These are phyloP conservation scores for Turnix velox DNA, from an alignment of 2,113 vertebrate species.

Conservation along the genomic window DNA sequence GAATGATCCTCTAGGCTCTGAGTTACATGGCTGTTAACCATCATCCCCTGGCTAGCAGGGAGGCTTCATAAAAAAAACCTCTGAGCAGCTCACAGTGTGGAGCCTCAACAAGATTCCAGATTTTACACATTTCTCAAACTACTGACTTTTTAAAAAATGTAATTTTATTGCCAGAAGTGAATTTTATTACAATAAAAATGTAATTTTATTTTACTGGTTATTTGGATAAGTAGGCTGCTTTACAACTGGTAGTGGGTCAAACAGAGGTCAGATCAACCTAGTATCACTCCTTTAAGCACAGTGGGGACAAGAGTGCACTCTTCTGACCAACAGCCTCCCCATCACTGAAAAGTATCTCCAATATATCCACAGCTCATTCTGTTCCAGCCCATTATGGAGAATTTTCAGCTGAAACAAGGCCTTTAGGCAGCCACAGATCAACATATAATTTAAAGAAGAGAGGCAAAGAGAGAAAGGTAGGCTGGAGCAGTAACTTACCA, in stretches of 20 bases:
- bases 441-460: not conserved
- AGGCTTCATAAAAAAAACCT: not conserved
- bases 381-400: accelerated
- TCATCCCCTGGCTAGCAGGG: not conserved
- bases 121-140: not conserved
- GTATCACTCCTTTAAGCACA: not conserved
- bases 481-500: slow-evolving; percentile 73
- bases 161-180: not conserved
- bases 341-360: not conserved
- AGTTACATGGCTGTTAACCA: not conserved
- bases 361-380: not conserved
- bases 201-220: not conserved
- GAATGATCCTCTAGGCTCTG: not conserved
- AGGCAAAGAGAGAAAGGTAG: not conserved
- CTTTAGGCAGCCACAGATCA: not conserved
- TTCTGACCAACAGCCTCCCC: not conserved
- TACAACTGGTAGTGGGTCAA: not conserved
- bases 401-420: not conserved
- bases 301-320: not conserved
- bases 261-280: not conserved
- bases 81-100: not conserved
- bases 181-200: too few relatives aligned
- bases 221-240: not conserved
- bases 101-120: not conserved
- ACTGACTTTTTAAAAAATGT: not conserved